Percentiles rank a stretch among this genome's conserved stretches.
Evolutionary conservation across 2,797 vertebrate genomes (phyloP).

Genomic region (Paedocypris micromegethes): DNA sequence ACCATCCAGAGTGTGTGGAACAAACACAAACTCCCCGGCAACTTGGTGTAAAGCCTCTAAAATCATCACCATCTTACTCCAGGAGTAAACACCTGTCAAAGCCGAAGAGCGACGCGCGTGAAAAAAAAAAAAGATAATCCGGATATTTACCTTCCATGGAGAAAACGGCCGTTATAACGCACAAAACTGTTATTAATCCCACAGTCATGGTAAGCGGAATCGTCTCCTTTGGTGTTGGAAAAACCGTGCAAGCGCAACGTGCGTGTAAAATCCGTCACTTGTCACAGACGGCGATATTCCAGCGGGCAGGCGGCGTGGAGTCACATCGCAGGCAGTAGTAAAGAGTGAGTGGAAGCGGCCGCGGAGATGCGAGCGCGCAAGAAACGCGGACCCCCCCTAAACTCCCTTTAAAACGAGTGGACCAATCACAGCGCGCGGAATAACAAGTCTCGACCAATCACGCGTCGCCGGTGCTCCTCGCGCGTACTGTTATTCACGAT

Average conservation of each 20-base stretch:
- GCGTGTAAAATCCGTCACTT: slow-evolving; percentile 63
- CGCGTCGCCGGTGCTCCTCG: slow-evolving; percentile 54
- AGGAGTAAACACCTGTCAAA: slow-evolving; percentile 5
- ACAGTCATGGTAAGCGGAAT: slow-evolving; percentile 67
- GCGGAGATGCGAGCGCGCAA: slow-evolving; percentile 23
- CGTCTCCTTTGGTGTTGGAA: slow-evolving; percentile 61
- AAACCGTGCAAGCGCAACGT: slow-evolving; percentile 53
- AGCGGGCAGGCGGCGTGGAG: slow-evolving; percentile 60
- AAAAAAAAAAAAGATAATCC: slow-evolving; percentile 30
- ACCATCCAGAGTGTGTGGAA: slow-evolving; percentile 2
- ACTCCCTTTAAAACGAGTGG: slow-evolving; percentile 48
- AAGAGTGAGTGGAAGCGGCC: slow-evolving; percentile 64
- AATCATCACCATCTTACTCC: slow-evolving; percentile 11
- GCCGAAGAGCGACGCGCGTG: slow-evolving; percentile 19
- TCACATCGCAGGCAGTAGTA: slow-evolving; percentile 77
- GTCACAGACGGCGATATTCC: slow-evolving; percentile 64
- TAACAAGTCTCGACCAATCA: slow-evolving; percentile 65
- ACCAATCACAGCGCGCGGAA: slow-evolving; percentile 63
- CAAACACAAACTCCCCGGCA: slow-evolving; percentile 8
- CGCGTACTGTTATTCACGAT: slow-evolving; percentile 64
- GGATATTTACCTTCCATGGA: slow-evolving; percentile 74
- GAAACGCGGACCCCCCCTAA: slow-evolving; percentile 51
- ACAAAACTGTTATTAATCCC: slow-evolving; percentile 71
- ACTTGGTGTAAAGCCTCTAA: slow-evolving; percentile 3
- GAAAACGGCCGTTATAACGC: slow-evolving; percentile 65